Base-by-base conservation (phyloP, 1,140 invertebrate species). In the Lepidurus couesii region DNA sequence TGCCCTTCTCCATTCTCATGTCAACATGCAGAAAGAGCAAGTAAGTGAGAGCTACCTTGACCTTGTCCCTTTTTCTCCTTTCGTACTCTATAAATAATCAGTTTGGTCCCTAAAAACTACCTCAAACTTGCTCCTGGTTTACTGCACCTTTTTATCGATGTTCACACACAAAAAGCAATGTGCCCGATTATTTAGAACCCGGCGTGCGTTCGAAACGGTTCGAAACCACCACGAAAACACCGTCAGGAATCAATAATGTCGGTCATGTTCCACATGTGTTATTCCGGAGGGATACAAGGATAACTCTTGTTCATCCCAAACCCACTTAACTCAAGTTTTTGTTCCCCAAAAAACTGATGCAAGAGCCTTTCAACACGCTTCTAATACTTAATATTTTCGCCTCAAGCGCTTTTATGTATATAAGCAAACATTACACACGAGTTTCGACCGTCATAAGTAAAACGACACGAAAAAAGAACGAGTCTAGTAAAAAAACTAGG, bases 191-290 rank as follows among this genome's bases (percentile, higher is more conserved):
- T 65, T 65, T 65, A 65, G 16, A 65, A 65, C 21, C 10, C 53
- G 53, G 21, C 16, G 53, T 65, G 21, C 3, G 53, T 65, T 21
- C 53, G 16, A 10, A 65, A 65, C 53, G 0, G 53, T 65, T 21
- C 53, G 16, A 10, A 65, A 65, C 53, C 53, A 21, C 53, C 53
- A 65, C 53, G 13, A 65, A 10, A 65, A 65, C 53, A n/a, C 53
- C 53, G 53, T n/a, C 5, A 65, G 13, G 53, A 65, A 65, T 65
- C 53, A 65, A 65, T 65, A 65, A 65, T 21, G 53, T 16, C 21
- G 53, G 53, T 16, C 53, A 16, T 65, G 53, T 65, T 65, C 21
- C 53, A 65, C 53, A 65, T 16, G 53, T 65, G 53, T 65, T 47
- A 65, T 65, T 65, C 9, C 21, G 13, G 13, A 65, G 6, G 53